Percentiles rank a stretch among this genome's conserved stretches.
Conservation (phyloP, 2,888 invertebrate species). For the Stramonita haemastoma region DNA sequence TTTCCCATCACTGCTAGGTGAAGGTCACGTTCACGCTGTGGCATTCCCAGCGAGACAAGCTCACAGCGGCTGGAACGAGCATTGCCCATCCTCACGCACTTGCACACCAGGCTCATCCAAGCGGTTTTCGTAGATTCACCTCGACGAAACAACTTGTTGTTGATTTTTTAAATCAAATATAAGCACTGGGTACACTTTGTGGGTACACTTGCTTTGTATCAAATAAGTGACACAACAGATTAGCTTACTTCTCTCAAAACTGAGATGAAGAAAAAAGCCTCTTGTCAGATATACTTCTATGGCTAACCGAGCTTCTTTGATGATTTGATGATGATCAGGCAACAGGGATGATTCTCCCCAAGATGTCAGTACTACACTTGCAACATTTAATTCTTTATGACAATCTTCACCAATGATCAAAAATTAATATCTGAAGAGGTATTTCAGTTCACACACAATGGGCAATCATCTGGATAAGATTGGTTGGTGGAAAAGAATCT, state of each 20-base stretch:
- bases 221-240: background rate
- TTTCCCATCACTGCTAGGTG: slow-evolving; percentile 78
- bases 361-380: too few relatives aligned
- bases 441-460: too few relatives aligned
- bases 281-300: too few relatives aligned
- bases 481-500: too few relatives aligned
- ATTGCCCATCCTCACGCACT: slow-evolving; percentile 70
- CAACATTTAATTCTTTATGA: too few relatives aligned
- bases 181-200: background rate
- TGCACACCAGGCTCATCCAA: slow-evolving; percentile 35
- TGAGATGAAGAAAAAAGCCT: too few relatives aligned
- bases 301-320: too few relatives aligned
- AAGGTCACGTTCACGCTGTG: slow-evolving; percentile 75
- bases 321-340: too few relatives aligned
- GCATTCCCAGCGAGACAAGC: slow-evolving; percentile 73
- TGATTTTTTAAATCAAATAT: background rate
- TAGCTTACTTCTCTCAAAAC: background rate
- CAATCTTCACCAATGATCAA: too few relatives aligned
- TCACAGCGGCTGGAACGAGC: slow-evolving; percentile 67
- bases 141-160: slow-evolving; percentile 1
- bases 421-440: too few relatives aligned
- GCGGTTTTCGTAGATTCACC: slow-evolving; percentile 19
- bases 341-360: too few relatives aligned
- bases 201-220: background rate
- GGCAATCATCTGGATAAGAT: too few relatives aligned